A percentile compares a stretch with the other conserved stretches of the same genome.
These are phyloP conservation scores for Drosophila orena DNA, from an alignment of 1,140 invertebrate species.

Conservation along the genomic window DNA sequence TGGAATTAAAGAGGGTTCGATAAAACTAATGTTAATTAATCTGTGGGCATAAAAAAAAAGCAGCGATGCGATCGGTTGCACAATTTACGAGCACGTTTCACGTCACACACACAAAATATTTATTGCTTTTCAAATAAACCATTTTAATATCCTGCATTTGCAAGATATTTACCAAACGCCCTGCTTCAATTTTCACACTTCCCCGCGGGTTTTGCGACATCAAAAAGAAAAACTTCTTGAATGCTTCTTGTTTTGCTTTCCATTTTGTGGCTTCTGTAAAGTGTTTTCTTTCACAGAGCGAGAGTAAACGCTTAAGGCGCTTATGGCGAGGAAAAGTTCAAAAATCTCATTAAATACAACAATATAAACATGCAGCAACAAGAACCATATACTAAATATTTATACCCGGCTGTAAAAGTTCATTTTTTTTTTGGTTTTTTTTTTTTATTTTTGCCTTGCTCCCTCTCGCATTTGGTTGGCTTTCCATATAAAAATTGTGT, in stretches of 20 bases:
- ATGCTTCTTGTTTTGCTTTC: slow-evolving; percentile 39
- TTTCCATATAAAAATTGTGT: slow-evolving; percentile 75
- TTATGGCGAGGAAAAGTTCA: slow-evolving; percentile 69
- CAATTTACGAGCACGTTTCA: not conserved
- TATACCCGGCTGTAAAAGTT: slow-evolving; percentile 50
- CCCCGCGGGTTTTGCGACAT: slow-evolving; percentile 1
- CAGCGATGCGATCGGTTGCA: not conserved
- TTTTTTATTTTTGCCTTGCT: not conserved
- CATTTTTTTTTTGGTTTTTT: slow-evolving; percentile 31
- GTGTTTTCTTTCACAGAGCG: slow-evolving; percentile 19
- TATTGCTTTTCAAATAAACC: slow-evolving; percentile 20
- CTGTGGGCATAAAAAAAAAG: not conserved
- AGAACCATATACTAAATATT: slow-evolving; percentile 77
- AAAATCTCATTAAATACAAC: slow-evolving; percentile 75
- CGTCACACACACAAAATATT: not conserved
- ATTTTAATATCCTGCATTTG: slow-evolving; percentile 16
- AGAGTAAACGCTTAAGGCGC: slow-evolving; percentile 55
- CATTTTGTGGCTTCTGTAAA: slow-evolving; percentile 50
- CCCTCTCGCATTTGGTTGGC: slow-evolving; percentile 41
- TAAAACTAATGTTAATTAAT: not conserved
- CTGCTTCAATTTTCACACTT: slow-evolving; percentile 9
- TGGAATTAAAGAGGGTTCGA: not conserved
- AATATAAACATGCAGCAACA: slow-evolving; percentile 50
- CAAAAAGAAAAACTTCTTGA: slow-evolving; percentile 35
- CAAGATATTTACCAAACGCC: slow-evolving; percentile 4